Percentiles rank a stretch among this genome's conserved stretches.
These are phyloP conservation scores for Enoplosus armatus DNA, from an alignment of 2,797 vertebrate species.

Conservation along the genomic window DNA sequence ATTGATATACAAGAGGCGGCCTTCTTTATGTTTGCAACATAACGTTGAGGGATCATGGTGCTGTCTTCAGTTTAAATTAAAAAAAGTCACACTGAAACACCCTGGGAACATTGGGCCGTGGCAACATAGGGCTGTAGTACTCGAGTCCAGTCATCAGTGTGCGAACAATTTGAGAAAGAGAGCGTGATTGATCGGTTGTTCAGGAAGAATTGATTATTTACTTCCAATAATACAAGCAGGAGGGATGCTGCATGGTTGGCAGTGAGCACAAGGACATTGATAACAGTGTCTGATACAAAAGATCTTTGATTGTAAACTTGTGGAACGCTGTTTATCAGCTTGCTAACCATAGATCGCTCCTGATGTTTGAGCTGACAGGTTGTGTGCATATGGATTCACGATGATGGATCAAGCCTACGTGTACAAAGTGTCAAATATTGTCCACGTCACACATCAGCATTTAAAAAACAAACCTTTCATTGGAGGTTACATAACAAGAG, in stretches of 20 bases:
- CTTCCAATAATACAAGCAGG: background rate
- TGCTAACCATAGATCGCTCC: no score
- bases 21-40: background rate
- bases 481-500: slow-evolving; percentile 4
- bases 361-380: background rate
- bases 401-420: background rate
- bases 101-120: background rate
- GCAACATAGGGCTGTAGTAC: background rate
- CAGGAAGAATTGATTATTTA: background rate
- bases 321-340: no score
- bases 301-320: background rate
- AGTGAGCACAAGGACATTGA: background rate
- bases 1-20: background rate
- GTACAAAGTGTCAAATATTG: background rate
- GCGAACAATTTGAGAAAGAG: no score
- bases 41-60: background rate
- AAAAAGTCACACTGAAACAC: background rate
- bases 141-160: background rate
- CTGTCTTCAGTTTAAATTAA: background rate
- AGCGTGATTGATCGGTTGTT: no score
- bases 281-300: background rate
- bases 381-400: no score
- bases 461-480: background rate
- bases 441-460: background rate
- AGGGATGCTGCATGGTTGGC: background rate